A percentile compares a stretch with the other conserved stretches of the same genome.
phyloP scores from a whole-genome alignment of 2,797 vertebrate species.

The Malacoraja senta region DNA sequence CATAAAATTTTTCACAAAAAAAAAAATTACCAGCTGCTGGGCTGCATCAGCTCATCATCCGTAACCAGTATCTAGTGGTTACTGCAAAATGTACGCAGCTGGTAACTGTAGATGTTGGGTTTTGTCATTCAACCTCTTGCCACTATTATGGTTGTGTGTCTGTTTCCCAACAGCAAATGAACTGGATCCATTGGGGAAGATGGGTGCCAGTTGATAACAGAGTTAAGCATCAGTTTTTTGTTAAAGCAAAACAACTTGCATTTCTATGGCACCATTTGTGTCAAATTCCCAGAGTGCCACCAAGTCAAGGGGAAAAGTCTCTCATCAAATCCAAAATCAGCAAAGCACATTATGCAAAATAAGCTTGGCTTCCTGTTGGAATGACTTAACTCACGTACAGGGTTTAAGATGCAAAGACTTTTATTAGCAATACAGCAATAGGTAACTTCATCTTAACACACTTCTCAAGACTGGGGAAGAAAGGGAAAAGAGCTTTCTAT shows the following conservation, averaged over 20 bases:
- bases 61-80: background rate
- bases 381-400: too few relatives aligned
- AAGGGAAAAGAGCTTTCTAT: too few relatives aligned
- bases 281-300: slow-evolving; percentile 2
- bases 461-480: too few relatives aligned
- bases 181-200: background rate
- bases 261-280: too few relatives aligned
- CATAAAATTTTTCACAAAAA: background rate
- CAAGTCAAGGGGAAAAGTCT: background rate
- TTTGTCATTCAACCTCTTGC: background rate
- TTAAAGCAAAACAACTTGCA: too few relatives aligned
- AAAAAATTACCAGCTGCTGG: background rate
- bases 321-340: background rate
- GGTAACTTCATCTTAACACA: too few relatives aligned
- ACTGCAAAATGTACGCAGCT: background rate
- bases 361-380: background rate
- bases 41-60: background rate
- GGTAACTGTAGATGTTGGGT: background rate
- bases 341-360: background rate
- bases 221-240: too few relatives aligned
- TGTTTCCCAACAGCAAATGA: background rate
- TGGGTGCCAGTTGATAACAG: too few relatives aligned
- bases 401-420: too few relatives aligned
- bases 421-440: too few relatives aligned
- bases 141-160: background rate